Evolutionary conservation across 2,797 vertebrate genomes (phyloP), one percentile per base, ranked within the genome.

Genomic region (Epinephelus coioides): DNA sequence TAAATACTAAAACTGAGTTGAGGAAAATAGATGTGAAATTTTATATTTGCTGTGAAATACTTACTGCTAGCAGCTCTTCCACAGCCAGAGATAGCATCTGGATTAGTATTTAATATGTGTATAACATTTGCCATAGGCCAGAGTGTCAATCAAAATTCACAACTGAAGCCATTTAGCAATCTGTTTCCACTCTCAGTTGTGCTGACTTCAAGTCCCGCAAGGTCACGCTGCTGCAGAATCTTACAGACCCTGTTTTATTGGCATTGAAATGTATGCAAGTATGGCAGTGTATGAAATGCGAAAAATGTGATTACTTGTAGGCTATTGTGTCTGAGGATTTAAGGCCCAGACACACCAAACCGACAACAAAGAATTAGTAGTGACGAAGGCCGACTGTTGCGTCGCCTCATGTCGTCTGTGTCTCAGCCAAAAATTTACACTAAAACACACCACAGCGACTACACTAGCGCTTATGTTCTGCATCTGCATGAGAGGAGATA

Each of bases 141-240:
- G 13, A 23, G 53, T 50, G 60, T 76, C 47, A 47, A 17, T 59
- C 59, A 51, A 49, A 62, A 55, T 23, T 19, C 10, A 54, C 47
- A 57, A 44, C 47, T 54, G 19, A 57, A 65, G 44, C 25, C 54
- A 60, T 53, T 53, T 4, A 18, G n/a, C 25, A 46, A 68, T 69
- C 51, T 44, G 65, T 69, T 80, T 69, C 53, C 25, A 69, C 17
- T 65, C 69, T 34, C 18, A 53, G 1, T 40, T 27, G 11, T 43
- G 60, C 40, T 38, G 60, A 69, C 40, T 59, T 9, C 47, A 47
- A 14, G 30, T 21, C 60, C 25, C n/a, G 59, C 23, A 44, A 51
- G 12, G 63, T 18, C 17, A 13, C 2, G 13, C 51, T n/a, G 64
- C 55, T 49, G 40, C 53, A 17, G 25, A 18, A 17, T 30, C 23